These are phyloP conservation scores for Helicoverpa assulta DNA, from an alignment of 2,888 invertebrate species.

Conservation along the genomic window DNA sequence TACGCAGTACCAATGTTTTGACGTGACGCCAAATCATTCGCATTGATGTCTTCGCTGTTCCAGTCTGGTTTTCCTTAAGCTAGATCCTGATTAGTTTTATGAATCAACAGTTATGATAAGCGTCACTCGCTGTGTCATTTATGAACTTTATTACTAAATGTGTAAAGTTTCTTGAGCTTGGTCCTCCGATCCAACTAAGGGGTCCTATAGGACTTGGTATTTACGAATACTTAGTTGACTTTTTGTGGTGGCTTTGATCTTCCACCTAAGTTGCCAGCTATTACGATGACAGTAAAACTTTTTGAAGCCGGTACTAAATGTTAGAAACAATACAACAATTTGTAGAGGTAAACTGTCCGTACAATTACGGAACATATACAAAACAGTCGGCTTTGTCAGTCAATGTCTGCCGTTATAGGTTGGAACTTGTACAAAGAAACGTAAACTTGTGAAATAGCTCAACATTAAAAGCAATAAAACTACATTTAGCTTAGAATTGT, in stretches of 20 bases:
- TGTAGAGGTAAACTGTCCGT: conserved; percentile 31
- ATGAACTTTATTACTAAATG: too few relatives aligned
- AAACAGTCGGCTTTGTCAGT: conserved; percentile 37
- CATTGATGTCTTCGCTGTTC: conserved; percentile 42
- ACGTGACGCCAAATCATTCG: conserved; percentile 60
- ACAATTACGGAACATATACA: conserved; percentile 35
- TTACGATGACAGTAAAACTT: conserved; percentile 10
- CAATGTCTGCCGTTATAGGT: conserved; percentile 30
- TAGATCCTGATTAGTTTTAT: conserved; percentile 10
- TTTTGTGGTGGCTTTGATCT: not conserved
- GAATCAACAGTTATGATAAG: not conserved
- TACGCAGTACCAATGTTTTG: conserved; percentile 62
- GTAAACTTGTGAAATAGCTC: conserved; percentile 37
- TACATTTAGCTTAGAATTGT: conserved; percentile 44
- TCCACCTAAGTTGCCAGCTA: conserved; percentile 6
- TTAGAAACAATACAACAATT: conserved; percentile 16
- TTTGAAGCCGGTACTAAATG: not conserved
- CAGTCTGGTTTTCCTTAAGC: conserved; percentile 9
- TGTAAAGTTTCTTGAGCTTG: not conserved
- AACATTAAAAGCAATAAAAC: conserved; percentile 37
- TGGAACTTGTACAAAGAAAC: conserved; percentile 47
- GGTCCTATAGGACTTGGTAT: not conserved
- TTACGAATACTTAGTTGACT: not conserved
- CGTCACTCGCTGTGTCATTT: not conserved
- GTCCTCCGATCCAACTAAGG: not conserved